A percentile compares a stretch with the other conserved stretches of the same genome.
These are phyloP conservation scores for Trissoscelio sp. DNA, from an alignment of 2,888 invertebrate species.

Conservation along the genomic window DNA sequence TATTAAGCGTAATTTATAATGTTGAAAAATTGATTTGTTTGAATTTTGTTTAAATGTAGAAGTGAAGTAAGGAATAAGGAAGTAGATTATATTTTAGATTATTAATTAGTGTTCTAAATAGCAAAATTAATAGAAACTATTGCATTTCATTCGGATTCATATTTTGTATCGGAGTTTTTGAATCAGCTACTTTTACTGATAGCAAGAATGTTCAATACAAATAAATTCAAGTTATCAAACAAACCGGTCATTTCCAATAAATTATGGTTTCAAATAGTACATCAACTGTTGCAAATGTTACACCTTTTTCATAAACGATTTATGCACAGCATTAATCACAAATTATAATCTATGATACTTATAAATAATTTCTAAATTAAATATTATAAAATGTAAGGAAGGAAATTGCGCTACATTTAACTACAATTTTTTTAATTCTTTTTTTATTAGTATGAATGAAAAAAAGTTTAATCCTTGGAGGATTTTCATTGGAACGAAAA, in stretches of 20 bases:
- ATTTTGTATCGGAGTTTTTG: constrained; percentile 19
- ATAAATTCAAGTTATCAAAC: constrained; percentile 45
- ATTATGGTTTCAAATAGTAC: constrained; percentile 20
- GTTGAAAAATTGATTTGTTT: background rate
- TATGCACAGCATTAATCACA: background rate
- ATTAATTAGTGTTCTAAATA: constrained; percentile 14
- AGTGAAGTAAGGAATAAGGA: background rate
- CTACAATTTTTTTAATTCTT: too few relatives aligned
- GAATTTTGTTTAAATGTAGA: background rate
- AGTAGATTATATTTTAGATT: constrained; percentile 1
- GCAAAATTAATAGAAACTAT: constrained; percentile 11
- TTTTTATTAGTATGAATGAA: too few relatives aligned
- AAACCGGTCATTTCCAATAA: constrained; percentile 34
- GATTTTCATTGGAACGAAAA: too few relatives aligned
- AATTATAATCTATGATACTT: background rate
- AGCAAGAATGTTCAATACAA: constrained; percentile 18
- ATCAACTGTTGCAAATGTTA: constrained; percentile 1
- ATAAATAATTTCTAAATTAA: too few relatives aligned
- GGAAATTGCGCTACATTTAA: too few relatives aligned
- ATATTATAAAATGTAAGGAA: too few relatives aligned
- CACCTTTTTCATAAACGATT: background rate
- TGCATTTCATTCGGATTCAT: background rate
- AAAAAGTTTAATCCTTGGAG: too few relatives aligned
- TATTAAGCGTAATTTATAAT: background rate
- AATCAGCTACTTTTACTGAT: constrained; percentile 47